phyloP scores from a whole-genome alignment of 2,113 vertebrate genomes.

The Xenopus tropicalis region DNA sequence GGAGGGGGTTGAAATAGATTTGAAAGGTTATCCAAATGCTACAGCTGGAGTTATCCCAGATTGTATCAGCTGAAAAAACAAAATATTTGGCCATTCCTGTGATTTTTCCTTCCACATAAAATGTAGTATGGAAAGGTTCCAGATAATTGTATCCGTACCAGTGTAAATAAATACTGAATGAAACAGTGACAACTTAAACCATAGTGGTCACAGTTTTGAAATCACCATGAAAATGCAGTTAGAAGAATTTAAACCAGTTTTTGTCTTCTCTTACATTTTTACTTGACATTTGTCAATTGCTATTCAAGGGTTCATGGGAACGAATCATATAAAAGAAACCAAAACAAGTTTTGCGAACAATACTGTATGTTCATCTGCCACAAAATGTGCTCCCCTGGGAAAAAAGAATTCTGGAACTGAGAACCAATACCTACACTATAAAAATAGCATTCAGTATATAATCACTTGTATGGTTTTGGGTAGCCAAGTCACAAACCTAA shows the following conservation, averaged over 20 bases:
- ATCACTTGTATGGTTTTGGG: too few species aligned
- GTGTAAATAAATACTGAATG: conserved; percentile 20
- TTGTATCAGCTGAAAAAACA: conserved; percentile 29
- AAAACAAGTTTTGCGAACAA: not conserved
- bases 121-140: conserved; percentile 11
- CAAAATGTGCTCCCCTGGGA: not conserved
- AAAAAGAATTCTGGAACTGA: not conserved
- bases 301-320: not conserved
- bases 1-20: conserved; percentile 5
- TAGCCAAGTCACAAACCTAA: too few species aligned
- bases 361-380: not conserved
- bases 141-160: conserved; percentile 17
- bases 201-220: conserved; percentile 18
- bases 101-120: conserved; percentile 17
- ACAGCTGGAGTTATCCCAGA: conserved; percentile 20
- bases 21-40: conserved; percentile 16
- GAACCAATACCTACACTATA: too few species aligned
- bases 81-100: conserved; percentile 16
- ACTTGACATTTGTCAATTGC: not conserved
- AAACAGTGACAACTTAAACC: conserved; percentile 3
- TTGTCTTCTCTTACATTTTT: not conserved
- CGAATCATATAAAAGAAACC: not conserved
- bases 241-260: not conserved
- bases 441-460: too few species aligned
- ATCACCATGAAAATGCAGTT: conserved; percentile 4